A percentile compares a stretch with the other conserved stretches of the same genome.
Conservation (phyloP, 2,888 invertebrate species). For the Nymphalis c-album region DNA sequence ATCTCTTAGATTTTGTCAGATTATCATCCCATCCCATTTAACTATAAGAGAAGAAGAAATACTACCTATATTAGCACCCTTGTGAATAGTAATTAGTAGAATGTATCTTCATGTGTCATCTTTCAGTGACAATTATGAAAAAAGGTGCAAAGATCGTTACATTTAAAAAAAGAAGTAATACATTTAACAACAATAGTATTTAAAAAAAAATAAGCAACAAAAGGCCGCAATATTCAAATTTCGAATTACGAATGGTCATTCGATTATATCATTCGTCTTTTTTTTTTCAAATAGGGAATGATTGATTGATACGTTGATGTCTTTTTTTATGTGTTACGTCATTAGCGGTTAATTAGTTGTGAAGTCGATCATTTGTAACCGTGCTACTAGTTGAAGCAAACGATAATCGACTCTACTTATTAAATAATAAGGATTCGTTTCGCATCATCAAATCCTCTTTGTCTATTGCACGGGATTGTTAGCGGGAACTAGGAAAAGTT, state of each 20-base stretch:
- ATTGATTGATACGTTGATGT: conserved; percentile 42
- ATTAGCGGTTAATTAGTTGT: conserved; percentile 47
- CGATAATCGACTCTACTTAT: neutral
- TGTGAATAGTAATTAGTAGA: too few species aligned
- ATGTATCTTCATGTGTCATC: too few species aligned
- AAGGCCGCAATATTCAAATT: conserved; percentile 64
- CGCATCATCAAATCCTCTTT: neutral
- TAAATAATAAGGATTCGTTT: neutral
- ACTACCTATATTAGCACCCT: too few species aligned
- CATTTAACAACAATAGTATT: conserved; percentile 38
- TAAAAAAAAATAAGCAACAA: conserved; percentile 55
- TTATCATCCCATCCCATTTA: too few species aligned
- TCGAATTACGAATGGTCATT: conserved; percentile 65
- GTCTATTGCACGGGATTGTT: conserved; percentile 30
- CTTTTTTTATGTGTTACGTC: conserved; percentile 41
- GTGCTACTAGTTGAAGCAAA: conserved; percentile 39
- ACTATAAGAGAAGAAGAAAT: too few species aligned
- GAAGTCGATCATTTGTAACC: conserved; percentile 72
- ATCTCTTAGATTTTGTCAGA: too few species aligned
- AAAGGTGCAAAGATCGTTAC: neutral
- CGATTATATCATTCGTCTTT: conserved; percentile 39
- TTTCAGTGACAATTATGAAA: too few species aligned
- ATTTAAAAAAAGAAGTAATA: neutral
- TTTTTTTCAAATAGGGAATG: conserved; percentile 41
- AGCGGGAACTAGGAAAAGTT: conserved; percentile 44